Base-by-base conservation (phyloP, 2,888 invertebrate genomes). In the Microdon myrmicae region DNA sequence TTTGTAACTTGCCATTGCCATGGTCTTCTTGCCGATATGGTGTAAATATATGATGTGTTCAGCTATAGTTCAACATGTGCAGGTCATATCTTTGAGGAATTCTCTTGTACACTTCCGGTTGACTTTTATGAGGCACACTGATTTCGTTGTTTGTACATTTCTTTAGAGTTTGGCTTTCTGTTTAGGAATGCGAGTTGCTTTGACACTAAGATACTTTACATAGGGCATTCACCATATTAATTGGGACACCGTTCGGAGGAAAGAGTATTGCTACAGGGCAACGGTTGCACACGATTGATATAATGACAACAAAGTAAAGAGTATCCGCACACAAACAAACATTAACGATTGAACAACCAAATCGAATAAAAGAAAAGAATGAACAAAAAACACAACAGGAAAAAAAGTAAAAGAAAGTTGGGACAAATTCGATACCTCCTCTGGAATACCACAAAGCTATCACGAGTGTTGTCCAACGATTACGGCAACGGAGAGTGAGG, bases 191-290 rank as follows among this genome's bases (percentile, higher is more conserved):
- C 38, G 37, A 37, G 37, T 41, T 37, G 38, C 32, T 59, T 54
- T 17, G 32, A 29, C 29, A 51, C 38, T 51, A 13, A 20, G 31
- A 31, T 26, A 38, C 26, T 41, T 7, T 8, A 41, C 9, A 9
- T 7, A 13, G 38, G n/a, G n/a, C n/a, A 45, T 32, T 53, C 28
- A 45, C 32, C 35, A 51, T 51, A 58, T 28, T 43, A 64, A 64
- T 58, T 64, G 47, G 64, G 58, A 64, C 64, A 58, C 58, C 51
- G 58, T 58, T 64, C 51, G 64, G 58, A 58, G 43, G n/a, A n/a
- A n/a, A n/a, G n/a, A n/a, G n/a, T n/a, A 16, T 23, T 20, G 29
- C 19, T 31, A 22, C 16, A 29, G 9, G 38, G 9, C 35, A 35
- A 37, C 43, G 43, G 31, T 29, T 39, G 37, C 43, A 48, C 43